Evolutionary conservation across 1,140 invertebrate species (phyloP).

Genomic region (Papilio polytes): DNA sequence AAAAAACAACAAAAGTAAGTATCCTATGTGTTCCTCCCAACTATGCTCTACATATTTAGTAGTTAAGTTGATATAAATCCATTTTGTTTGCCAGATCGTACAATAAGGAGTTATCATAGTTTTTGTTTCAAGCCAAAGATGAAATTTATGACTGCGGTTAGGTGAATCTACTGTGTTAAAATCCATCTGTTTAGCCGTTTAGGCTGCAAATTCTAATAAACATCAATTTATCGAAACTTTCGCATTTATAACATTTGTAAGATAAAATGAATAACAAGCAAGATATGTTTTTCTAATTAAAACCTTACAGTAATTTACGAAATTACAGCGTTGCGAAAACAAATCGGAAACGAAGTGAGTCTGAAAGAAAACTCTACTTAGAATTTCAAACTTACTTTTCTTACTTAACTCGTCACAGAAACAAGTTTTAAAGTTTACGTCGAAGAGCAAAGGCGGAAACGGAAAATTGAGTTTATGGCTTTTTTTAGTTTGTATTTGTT

Average conservation of each 20-base stretch:
- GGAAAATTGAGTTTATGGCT: not conserved
- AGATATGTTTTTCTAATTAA: not conserved
- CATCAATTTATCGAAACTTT: too few relatives aligned
- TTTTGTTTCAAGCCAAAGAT: constrained; percentile 26
- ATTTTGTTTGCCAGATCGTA: constrained; percentile 26
- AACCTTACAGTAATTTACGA: not conserved
- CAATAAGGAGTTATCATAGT: constrained; percentile 15
- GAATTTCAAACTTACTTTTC: constrained; percentile 8
- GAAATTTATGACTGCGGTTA: constrained; percentile 19
- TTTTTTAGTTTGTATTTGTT: not conserved
- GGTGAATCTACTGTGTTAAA: too few relatives aligned
- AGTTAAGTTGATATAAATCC: constrained; percentile 20
- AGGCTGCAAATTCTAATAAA: too few relatives aligned
- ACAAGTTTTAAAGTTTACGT: constrained; percentile 21
- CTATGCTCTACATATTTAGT: not conserved
- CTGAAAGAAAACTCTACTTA: not conserved
- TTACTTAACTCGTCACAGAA: constrained; percentile 25
- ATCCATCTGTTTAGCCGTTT: too few relatives aligned
- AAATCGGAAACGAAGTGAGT: not conserved
- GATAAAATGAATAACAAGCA: too few relatives aligned
- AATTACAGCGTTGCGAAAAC: not conserved
- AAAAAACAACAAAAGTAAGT: too few relatives aligned
- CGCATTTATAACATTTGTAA: too few relatives aligned
- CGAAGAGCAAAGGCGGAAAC: constrained; percentile 6
- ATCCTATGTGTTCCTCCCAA: too few relatives aligned